These are phyloP conservation scores for Myxocyprinus asiaticus DNA, from an alignment of 2,113 vertebrate species.

Conservation along the genomic window DNA sequence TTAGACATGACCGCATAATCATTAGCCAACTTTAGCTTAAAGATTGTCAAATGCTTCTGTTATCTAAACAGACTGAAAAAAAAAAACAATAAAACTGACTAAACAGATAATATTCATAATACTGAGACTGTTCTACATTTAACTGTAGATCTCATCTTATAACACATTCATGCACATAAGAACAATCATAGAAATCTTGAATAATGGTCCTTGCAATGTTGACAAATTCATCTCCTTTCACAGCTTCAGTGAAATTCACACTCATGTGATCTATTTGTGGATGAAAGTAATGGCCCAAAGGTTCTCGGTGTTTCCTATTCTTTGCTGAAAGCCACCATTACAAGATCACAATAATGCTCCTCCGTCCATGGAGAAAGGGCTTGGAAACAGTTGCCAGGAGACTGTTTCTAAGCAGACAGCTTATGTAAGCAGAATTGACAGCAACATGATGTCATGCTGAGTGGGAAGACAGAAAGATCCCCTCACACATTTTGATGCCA, in stretches of 20 bases:
- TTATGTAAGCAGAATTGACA: conserved; percentile 55
- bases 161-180: neutral
- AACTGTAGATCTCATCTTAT: too few relatives aligned
- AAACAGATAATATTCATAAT: neutral
- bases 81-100: neutral
- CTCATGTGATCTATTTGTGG: too few relatives aligned
- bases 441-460: conserved; percentile 49
- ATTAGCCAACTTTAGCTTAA: neutral
- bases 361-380: neutral
- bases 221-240: too few relatives aligned
- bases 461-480: conserved; percentile 38
- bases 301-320: neutral
- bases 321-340: neutral
- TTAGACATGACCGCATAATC: neutral
- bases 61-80: neutral
- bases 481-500: conserved; percentile 11
- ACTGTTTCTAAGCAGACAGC: conserved; percentile 55
- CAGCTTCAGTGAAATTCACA: too few relatives aligned
- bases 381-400: conserved; percentile 56
- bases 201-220: too few relatives aligned
- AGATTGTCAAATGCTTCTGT: neutral
- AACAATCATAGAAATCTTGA: too few relatives aligned
- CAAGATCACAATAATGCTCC: conserved; percentile 2
- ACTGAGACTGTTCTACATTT: too few relatives aligned
- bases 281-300: too few relatives aligned